Percentiles rank a stretch among this genome's conserved stretches.
Conservation (phyloP, 2,888 invertebrate genomes). For the Pristionchus maxplancki region DNA sequence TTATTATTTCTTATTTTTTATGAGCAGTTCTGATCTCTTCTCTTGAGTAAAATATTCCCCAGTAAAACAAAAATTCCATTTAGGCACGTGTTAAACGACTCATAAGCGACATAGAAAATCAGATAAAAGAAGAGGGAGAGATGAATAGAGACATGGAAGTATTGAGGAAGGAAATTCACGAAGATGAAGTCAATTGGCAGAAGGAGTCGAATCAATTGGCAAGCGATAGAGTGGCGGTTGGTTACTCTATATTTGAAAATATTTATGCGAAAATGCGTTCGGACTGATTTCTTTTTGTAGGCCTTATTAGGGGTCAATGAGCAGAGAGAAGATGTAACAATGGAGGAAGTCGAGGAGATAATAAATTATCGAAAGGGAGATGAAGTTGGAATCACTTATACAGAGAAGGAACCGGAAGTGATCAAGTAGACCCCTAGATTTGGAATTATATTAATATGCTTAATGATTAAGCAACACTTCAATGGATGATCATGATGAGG, state of each 20-base stretch:
- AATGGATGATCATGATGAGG: slow-evolving; percentile 36
- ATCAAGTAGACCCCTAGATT: no score
- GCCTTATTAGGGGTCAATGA: background rate
- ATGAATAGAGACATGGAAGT: slow-evolving; percentile 25
- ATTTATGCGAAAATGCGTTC: no score
- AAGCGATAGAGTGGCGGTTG: background rate
- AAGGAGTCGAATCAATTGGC: slow-evolving; percentile 50
- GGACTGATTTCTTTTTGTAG: no score
- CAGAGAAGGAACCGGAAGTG: background rate
- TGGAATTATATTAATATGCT: background rate
- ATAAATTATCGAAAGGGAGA: slow-evolving; percentile 50
- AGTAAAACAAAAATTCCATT: background rate
- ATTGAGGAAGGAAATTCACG: slow-evolving; percentile 50
- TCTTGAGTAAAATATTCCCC: background rate
- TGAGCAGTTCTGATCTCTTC: background rate
- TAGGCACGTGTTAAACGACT: background rate
- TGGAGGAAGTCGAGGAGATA: slow-evolving; percentile 51
- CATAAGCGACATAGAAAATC: background rate
- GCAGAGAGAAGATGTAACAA: background rate
- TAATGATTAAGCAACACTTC: background rate
- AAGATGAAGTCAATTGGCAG: slow-evolving; percentile 54
- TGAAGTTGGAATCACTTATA: background rate
- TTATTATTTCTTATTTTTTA: background rate
- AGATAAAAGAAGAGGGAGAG: slow-evolving; percentile 37
- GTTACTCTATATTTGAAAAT: background rate